Base-by-base conservation (phyloP, 2,888 invertebrate species). In the Platycheirus albimanus region DNA sequence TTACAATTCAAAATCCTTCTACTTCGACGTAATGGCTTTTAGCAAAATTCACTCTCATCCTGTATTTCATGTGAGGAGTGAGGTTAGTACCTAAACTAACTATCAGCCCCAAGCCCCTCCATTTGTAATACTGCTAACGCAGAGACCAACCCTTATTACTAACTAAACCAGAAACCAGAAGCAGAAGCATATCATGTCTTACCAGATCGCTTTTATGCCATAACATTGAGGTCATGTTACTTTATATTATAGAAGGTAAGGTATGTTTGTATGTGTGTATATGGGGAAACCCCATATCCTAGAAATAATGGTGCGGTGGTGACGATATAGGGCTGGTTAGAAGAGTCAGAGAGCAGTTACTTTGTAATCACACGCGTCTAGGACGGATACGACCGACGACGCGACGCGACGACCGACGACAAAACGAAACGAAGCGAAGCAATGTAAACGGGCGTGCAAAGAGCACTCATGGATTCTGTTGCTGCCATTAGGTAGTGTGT, bases 171-270 rank as follows among this genome's bases (percentile, higher is more conserved):
- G 24, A 58, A 52, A 10, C 33, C 30, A 38, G 24, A 38, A 61
- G 28, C 45, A 66, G 41, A 28, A 67, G 61, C 54, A 69, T 74
- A 74, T 28, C 36, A 72, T 74, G 74, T 79, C 67, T 79, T 69
- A 69, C 41, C 69, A 67, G 61, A 33, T 79, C 69, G 47, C 54
- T 69, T 74, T 67, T 38, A 51, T 69, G 61, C 66, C 71, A 78
- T 71, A 78, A 71, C 64, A 58, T 58, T 41, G 33, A 61, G 72
- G 51, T 72, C 61, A 63, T 79, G 72, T 79, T 63, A 54, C 78
- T 15, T 54, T 61, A 51, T 28, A 56, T 41, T 45, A 43, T 61
- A 67, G n/a, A n/a, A n/a, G n/a, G n/a, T n/a, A n/a, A n/a, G n/a
- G 20, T 66, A 61, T 28, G 47, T 3, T 41, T n/a, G n/a, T n/a